These are phyloP conservation scores for Bambusicola thoracicus DNA, from an alignment of 2,113 vertebrate species.

Conservation along the genomic window DNA sequence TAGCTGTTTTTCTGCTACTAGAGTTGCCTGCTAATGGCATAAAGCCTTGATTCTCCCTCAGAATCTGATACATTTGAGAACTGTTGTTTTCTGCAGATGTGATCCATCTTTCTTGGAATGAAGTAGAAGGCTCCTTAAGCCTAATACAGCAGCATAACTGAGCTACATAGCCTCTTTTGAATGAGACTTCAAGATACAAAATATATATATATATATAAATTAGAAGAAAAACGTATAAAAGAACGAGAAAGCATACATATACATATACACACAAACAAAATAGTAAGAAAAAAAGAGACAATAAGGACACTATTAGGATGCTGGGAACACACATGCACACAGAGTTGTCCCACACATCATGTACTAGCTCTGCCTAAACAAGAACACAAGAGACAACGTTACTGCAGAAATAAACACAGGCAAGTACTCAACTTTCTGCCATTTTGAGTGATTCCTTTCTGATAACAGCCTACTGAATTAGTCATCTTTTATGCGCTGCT, in stretches of 20 bases:
- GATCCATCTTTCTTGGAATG: conserved; percentile 1
- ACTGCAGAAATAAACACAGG: background rate
- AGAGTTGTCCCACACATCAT: background rate
- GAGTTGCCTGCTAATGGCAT: background rate
- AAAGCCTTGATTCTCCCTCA: conserved; percentile 6
- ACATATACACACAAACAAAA: background rate
- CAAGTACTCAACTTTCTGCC: background rate
- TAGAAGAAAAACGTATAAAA: background rate
- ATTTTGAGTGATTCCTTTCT: background rate
- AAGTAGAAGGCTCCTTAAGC: background rate
- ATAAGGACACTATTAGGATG: background rate
- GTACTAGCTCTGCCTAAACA: background rate
- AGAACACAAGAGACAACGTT: background rate
- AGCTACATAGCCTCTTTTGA: background rate
- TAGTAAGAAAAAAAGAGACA: accelerated
- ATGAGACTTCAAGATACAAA: background rate
- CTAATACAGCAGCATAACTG: background rate
- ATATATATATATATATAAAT: no score
- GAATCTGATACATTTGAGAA: background rate
- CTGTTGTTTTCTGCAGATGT: background rate
- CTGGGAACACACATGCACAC: background rate
- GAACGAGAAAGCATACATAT: background rate
- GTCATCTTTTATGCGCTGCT: background rate
- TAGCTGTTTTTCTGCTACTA: background rate
- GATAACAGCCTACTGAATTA: background rate